Evolutionary conservation across 1,140 invertebrate species (phyloP), one percentile per base, ranked within the genome.

Genomic region (Melitaea cinxia): DNA sequence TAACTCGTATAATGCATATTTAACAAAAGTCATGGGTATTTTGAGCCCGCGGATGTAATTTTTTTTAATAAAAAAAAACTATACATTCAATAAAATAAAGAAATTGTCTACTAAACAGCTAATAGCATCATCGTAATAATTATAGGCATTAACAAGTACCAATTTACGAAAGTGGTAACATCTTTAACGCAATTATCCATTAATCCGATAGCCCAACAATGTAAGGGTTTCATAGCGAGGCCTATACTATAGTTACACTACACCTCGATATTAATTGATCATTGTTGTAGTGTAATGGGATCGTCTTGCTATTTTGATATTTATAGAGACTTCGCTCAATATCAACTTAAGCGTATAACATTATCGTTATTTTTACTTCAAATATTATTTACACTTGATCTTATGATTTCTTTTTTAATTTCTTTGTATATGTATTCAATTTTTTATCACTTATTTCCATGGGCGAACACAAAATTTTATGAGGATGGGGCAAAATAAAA

Each of bases 201-300:
- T 42, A 42, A 42, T 42, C 37, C 37, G 53, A 55, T 39, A 55
- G 1, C 15, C 23, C 33, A n/a, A 55, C 53, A 37, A 55, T 39
- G 53, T 39, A 33, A 24, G 21, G 33, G 19, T 42, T n/a, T 42
- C n/a, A 33, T 30, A 30, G 28, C 26, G 14, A 55, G 33, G 7
- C 4, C 37, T 17, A 0, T 42, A 42, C 35, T n/a, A n/a, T n/a
- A n/a, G n/a, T n/a, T n/a, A n/a, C n/a, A n/a, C n/a, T n/a, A n/a
- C n/a, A n/a, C n/a, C 35, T 5, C 3, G 15, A 42, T 42, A 55
- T 55, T 55, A 55, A 55, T 55, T 55, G 53, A 37, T 37, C 19
- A 14, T 37, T 37, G 53, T 37, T 37, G 14, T 2, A 17, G 33
- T 37, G 30, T 39, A 55, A 35, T 55, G 21, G 33, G 24, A 55